These are phyloP conservation scores for Stomorhina lunata DNA, from an alignment of 2,888 invertebrate genomes.

Conservation along the genomic window DNA sequence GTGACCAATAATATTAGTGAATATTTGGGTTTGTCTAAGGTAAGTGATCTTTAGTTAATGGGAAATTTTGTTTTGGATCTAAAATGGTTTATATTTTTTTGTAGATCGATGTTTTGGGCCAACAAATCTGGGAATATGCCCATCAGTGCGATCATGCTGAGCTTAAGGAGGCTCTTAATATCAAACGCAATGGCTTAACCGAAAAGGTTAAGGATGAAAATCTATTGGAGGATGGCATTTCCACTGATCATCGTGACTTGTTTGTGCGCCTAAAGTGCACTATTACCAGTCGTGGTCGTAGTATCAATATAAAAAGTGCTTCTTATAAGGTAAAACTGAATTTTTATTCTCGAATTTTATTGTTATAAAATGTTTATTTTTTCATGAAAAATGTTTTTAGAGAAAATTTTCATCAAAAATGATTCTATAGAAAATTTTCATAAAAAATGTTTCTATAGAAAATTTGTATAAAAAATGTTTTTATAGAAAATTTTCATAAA, in stretches of 20 bases:
- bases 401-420: too few species aligned
- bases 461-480: too few species aligned
- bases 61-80: neutral
- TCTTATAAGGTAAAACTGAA: constrained; percentile 90
- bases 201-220: constrained; percentile 76
- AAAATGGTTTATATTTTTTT: constrained; percentile 72
- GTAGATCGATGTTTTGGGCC: constrained; percentile 97
- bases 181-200: constrained; percentile 75
- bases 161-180: constrained; percentile 84
- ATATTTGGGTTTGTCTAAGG: constrained; percentile 95
- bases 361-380: too few species aligned
- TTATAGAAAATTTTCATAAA: too few species aligned
- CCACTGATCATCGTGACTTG: constrained; percentile 78
- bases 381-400: too few species aligned
- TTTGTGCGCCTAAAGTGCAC: constrained; percentile 92
- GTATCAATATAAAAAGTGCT: constrained; percentile 96
- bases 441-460: too few species aligned
- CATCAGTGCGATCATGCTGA: constrained; percentile 98
- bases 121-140: constrained; percentile 95
- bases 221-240: constrained; percentile 71
- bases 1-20: constrained; percentile 94
- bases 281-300: constrained; percentile 95
- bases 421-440: too few species aligned
- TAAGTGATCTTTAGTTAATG: constrained; percentile 74
- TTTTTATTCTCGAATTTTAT: too few species aligned